Evolutionary conservation across 2,113 vertebrate species (phyloP).

Genomic region (Dinomys branickii): DNA sequence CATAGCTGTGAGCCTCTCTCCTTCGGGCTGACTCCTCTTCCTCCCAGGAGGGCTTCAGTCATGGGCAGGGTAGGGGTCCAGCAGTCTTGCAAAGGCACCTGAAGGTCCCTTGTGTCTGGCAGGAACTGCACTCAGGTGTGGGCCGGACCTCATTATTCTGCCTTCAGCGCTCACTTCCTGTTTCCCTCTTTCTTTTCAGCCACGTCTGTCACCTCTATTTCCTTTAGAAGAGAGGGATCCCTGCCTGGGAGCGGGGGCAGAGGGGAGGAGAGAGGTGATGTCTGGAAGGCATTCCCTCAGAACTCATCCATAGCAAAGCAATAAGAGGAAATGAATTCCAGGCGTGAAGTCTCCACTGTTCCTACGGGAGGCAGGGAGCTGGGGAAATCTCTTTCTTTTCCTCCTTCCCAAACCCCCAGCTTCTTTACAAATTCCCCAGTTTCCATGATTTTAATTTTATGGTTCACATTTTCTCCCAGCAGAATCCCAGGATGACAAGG

Average conservation of each 20-base stretch:
- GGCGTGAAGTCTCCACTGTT: neutral
- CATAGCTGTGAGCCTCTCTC: neutral
- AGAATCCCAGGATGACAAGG: conserved; percentile 54
- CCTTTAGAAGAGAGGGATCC: neutral
- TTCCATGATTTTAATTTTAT: conserved; percentile 64
- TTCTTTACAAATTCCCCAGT: conserved; percentile 43
- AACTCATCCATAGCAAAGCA: fast-evolving
- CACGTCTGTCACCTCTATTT: fast-evolving
- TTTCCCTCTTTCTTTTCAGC: too few relatives aligned
- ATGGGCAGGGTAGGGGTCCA: neutral
- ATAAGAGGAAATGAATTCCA: neutral
- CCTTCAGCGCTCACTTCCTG: neutral
- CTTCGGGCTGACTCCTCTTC: too few relatives aligned
- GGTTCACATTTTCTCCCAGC: conserved; percentile 34
- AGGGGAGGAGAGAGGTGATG: fast-evolving
- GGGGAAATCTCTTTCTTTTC: neutral
- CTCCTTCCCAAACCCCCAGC: neutral
- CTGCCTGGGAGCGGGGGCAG: neutral
- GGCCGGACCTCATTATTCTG: neutral
- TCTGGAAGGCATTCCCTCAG: neutral
- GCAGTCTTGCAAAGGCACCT: neutral
- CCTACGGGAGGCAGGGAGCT: fast-evolving
- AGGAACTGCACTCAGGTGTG: neutral
- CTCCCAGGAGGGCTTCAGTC: fast-evolving
- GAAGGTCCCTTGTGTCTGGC: fast-evolving